Evolutionary conservation across 2,797 vertebrate species (phyloP).

Genomic region (Spea hammondii): DNA sequence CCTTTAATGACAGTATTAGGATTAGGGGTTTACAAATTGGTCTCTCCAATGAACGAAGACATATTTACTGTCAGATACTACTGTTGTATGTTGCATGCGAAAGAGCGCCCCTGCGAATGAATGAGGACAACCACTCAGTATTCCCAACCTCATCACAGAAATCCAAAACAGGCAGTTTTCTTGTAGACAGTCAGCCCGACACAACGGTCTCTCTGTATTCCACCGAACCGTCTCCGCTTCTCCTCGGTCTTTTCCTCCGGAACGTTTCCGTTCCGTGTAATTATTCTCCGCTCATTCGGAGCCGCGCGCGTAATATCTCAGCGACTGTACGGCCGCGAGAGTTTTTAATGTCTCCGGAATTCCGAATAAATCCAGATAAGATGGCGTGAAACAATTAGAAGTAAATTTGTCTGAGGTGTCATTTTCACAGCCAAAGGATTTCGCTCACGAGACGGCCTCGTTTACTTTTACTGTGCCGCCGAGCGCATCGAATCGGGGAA

Average conservation of each 20-base stretch:
- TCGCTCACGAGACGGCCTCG: not conserved
- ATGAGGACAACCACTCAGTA: too few relatives aligned
- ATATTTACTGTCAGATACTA: too few relatives aligned
- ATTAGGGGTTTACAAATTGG: too few relatives aligned
- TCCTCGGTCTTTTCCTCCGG: not conserved
- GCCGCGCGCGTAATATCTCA: slow-evolving; percentile 5
- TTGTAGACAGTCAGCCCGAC: too few relatives aligned
- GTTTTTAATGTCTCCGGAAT: slow-evolving; percentile 18
- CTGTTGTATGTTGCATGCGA: too few relatives aligned
- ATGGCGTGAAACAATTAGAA: slow-evolving; percentile 14
- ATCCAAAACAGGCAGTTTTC: too few relatives aligned
- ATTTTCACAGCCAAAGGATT: not conserved
- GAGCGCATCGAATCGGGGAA: slow-evolving; percentile 8
- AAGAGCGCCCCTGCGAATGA: too few relatives aligned
- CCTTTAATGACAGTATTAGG: too few relatives aligned
- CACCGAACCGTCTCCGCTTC: not conserved
- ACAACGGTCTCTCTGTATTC: too few relatives aligned
- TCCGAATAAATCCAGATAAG: slow-evolving; percentile 30
- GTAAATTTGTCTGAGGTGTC: not conserved
- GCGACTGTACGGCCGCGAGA: not conserved
- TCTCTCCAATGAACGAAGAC: too few relatives aligned
- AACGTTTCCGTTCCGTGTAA: slow-evolving; percentile 6
- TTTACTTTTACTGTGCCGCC: slow-evolving; percentile 35
- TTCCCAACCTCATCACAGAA: too few relatives aligned
- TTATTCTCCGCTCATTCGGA: slow-evolving; percentile 14